Evolutionary conservation across 2,888 invertebrate genomes (phyloP).

Genomic region (Mesochorus sp.): DNA sequence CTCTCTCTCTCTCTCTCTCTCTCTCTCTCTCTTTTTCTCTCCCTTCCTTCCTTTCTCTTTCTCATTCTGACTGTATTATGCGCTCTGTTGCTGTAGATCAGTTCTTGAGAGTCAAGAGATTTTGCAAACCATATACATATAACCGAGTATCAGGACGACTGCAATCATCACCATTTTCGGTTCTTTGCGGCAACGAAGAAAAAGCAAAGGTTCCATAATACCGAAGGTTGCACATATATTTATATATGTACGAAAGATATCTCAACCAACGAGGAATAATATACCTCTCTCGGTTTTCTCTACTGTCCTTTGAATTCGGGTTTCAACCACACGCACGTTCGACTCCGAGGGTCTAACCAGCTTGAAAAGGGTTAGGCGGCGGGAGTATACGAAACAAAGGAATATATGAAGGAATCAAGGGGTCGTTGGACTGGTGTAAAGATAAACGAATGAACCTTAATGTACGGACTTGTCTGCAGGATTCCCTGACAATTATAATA

Average conservation of each 20-base stretch:
- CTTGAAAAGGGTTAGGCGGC: conserved; percentile 31
- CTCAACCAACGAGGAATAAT: conserved; percentile 13
- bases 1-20: conserved; percentile 37
- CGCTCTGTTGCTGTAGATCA: conserved; percentile 20
- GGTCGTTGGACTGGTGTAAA: conserved; percentile 72
- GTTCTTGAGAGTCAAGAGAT: conserved; percentile 37
- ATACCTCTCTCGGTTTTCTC: conserved; percentile 14
- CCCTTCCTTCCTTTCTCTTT: conserved; percentile 36
- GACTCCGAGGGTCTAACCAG: conserved; percentile 24
- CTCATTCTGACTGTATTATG: conserved; percentile 27
- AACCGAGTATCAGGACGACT: conserved; percentile 22
- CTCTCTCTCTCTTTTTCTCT: conserved; percentile 9
- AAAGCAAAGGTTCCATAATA: conserved; percentile 13
- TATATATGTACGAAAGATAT: conserved; percentile 12
- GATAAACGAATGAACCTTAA: conserved; percentile 75
- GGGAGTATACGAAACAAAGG: conserved; percentile 12
- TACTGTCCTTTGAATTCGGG: conserved; percentile 10
- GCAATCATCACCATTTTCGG: conserved; percentile 22
- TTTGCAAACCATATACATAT: conserved; percentile 8
- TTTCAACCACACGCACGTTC: conserved; percentile 8
- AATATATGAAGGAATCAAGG: conserved; percentile 72
- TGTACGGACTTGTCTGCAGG: conserved; percentile 65
- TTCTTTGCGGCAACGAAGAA: conserved; percentile 10
- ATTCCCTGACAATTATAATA: conserved; percentile 56
- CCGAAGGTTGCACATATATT: background rate